Conservation (phyloP, 1,140 invertebrate species). For the Platorchestia sp. region DNA sequence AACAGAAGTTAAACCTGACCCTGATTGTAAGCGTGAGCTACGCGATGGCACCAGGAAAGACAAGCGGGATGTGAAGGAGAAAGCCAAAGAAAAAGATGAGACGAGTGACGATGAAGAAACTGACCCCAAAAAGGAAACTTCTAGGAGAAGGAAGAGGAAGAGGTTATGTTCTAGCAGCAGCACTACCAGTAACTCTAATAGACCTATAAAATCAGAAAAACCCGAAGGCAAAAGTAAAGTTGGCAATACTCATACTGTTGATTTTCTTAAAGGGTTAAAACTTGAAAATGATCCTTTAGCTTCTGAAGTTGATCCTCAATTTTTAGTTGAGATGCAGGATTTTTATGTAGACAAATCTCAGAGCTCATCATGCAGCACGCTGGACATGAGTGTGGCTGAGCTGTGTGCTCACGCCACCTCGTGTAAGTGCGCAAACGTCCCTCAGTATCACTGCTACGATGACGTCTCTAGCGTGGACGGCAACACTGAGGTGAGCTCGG, state of each 20-base stretch:
- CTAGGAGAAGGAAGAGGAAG: constrained; percentile 62
- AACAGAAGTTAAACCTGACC: background rate
- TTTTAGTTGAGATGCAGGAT: constrained; percentile 62
- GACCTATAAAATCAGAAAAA: constrained; percentile 10
- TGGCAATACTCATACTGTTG: background rate
- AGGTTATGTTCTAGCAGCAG: constrained; percentile 57
- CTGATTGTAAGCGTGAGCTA: background rate
- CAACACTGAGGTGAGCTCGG: constrained; percentile 66
- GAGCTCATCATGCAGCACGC: constrained; percentile 58
- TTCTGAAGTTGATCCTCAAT: constrained; percentile 64
- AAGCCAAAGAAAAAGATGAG: constrained; percentile 41
- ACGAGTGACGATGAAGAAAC: constrained; percentile 60
- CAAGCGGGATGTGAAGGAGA: constrained; percentile 3
- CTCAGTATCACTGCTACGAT: constrained; percentile 64
- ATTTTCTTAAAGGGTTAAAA: constrained; percentile 61
- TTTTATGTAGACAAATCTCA: constrained; percentile 58
- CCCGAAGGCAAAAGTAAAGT: background rate
- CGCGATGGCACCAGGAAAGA: background rate
- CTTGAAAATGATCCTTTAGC: constrained; percentile 65
- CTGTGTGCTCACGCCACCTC: constrained; percentile 63
- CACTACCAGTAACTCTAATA: constrained; percentile 36
- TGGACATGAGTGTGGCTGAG: constrained; percentile 60
- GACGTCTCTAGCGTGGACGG: constrained; percentile 67
- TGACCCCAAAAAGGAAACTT: constrained; percentile 59
- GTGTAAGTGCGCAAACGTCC: constrained; percentile 61